Conservation (phyloP, 2,888 invertebrate genomes). For the Toxonevra muliebris region DNA sequence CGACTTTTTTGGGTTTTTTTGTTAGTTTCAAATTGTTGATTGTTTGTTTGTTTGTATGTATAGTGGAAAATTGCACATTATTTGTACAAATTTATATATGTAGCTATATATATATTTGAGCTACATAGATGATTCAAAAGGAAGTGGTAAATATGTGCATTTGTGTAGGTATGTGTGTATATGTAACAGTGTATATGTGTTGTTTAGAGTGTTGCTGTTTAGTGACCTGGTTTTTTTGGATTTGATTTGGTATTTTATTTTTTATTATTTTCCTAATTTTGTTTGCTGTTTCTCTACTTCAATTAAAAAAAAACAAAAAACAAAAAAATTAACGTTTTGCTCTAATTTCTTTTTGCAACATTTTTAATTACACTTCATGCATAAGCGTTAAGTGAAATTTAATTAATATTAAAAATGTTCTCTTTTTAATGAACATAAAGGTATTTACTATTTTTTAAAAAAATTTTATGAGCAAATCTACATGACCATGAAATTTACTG, state of each 20-base stretch:
- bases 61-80: slow-evolving; percentile 12
- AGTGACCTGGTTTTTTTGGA: slow-evolving; percentile 25
- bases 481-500: too few species aligned
- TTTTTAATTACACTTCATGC: slow-evolving; percentile 49
- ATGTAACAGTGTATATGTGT: background rate
- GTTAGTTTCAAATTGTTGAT: background rate
- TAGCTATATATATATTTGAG: slow-evolving; percentile 9
- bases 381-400: too few species aligned
- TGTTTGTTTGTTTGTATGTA: slow-evolving; percentile 6
- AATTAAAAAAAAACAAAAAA: slow-evolving; percentile 4
- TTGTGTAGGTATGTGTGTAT: background rate
- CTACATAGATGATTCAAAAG: too few species aligned
- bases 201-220: slow-evolving; percentile 9
- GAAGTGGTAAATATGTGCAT: too few species aligned
- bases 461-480: too few species aligned
- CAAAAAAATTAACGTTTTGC: slow-evolving; percentile 30
- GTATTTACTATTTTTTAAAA: too few species aligned
- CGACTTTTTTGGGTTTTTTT: too few species aligned
- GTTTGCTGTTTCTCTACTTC: background rate
- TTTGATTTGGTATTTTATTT: slow-evolving; percentile 10
- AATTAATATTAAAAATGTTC: too few species aligned
- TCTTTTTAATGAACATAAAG: too few species aligned
- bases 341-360: slow-evolving; percentile 41
- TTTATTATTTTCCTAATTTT: slow-evolving; percentile 10
- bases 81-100: slow-evolving; percentile 14